Evolutionary conservation across 2,888 invertebrate species (phyloP), one percentile per base, ranked within the genome.

Genomic region (Venusia cambrica): DNA sequence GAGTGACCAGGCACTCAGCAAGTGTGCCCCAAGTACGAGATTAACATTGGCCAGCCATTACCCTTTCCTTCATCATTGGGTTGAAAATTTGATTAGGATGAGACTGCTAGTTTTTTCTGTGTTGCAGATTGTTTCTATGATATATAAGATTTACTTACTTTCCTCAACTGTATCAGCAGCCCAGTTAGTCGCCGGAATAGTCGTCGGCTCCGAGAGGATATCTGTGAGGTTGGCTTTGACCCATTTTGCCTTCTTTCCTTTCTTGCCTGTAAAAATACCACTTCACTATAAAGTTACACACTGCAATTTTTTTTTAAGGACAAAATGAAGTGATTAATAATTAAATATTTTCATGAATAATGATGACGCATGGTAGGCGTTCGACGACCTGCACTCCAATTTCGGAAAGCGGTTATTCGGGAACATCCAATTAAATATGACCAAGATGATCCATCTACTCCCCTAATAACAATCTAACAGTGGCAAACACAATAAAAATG

Each of bases 91-190:
- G n/a, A n/a, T n/a, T n/a, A n/a, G n/a, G n/a, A 4, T 15, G 5
- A 9, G 10, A 25, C 5, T 4, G n/a, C n/a, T n/a, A n/a, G n/a
- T n/a, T n/a, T n/a, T n/a, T n/a, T n/a, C n/a, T n/a, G n/a, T n/a
- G n/a, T n/a, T n/a, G n/a, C n/a, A n/a, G n/a, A n/a, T n/a, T n/a
- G n/a, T n/a, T n/a, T n/a, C n/a, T n/a, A n/a, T n/a, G 9, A 4
- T 12, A 15, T 22, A 24, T 16, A 41, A 17, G 8, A 7, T 18
- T 43, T 4, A 78, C 87, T 91, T 89, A 90, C 93, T 92, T 79
- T 93, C 92, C 59, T 94, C 94, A 63, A 96, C 97, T 56, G 93
- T 92, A 63, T 95, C 92, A 61, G 95, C 94, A 26, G 93, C 95
- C 93, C 97, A 95, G 64, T 90, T 89, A 62, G 88, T 74, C 41